Percentiles rank a stretch among this genome's conserved stretches.
phyloP scores from a whole-genome alignment of 1,140 invertebrate species.

The Sitobion miscanthi region DNA sequence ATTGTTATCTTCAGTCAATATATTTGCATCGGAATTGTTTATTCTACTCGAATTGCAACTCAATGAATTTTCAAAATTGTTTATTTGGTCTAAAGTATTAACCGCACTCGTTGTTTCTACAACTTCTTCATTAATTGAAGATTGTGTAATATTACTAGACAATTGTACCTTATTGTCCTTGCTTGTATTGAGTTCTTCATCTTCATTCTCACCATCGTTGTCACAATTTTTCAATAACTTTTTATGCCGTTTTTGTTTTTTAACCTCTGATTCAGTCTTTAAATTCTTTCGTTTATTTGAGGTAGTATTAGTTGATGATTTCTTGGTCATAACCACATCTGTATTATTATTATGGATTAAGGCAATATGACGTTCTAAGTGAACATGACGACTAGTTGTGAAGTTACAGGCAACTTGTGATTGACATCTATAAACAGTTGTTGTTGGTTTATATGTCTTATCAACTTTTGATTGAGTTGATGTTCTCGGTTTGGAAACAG shows the following conservation, averaged over 20 bases:
- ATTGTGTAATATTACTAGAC: too few species aligned
- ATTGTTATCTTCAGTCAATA: neutral
- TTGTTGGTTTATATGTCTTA: neutral
- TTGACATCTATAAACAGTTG: neutral
- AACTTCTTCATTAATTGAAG: too few species aligned
- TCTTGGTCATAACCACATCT: neutral
- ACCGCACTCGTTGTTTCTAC: too few species aligned
- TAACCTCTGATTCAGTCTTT: neutral
- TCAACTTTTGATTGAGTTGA: neutral
- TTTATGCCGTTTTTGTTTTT: slow-evolving; percentile 17
- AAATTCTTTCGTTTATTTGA: neutral
- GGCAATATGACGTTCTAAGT: neutral
- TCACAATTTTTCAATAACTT: slow-evolving; percentile 37
- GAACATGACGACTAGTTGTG: neutral
- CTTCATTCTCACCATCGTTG: neutral
- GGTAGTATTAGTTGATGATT: neutral
- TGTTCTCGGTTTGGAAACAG: neutral
- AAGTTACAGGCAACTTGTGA: neutral
- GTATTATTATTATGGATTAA: neutral
- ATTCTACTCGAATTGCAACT: neutral
- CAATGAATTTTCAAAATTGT: neutral
- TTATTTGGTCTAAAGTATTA: neutral
- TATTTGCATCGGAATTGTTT: neutral
- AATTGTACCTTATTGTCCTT: too few species aligned
- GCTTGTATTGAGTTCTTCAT: too few species aligned